Conservation (phyloP, 2,888 invertebrate genomes). For the Halocaridina rubra region DNA sequence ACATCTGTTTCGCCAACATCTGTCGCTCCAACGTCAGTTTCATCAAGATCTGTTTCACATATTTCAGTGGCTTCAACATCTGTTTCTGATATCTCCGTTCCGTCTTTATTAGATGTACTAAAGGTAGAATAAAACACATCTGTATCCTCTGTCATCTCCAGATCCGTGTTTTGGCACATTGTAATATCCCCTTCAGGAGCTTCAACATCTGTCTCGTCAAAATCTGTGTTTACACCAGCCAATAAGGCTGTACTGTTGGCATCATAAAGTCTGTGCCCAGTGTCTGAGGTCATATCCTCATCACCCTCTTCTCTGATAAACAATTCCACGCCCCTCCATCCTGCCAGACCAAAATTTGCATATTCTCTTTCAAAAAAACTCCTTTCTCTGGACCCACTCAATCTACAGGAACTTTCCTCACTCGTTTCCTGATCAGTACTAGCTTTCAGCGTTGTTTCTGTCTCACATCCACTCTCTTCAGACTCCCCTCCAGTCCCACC, state of each 20-base stretch:
- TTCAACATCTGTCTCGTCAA: too few relatives aligned
- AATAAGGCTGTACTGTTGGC: not conserved
- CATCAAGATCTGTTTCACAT: not conserved
- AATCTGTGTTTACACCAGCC: not conserved
- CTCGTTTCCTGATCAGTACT: not conserved
- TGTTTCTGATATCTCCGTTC: too few relatives aligned
- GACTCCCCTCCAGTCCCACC: not conserved
- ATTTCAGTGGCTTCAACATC: too few relatives aligned
- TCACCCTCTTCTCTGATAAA: conserved; percentile 16
- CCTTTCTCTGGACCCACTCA: not conserved
- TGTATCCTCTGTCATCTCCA: too few relatives aligned
- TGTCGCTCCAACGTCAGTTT: not conserved
- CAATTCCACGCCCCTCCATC: conserved; percentile 37
- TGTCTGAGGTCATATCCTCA: not conserved
- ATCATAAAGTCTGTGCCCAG: too few relatives aligned
- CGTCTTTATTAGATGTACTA: too few relatives aligned
- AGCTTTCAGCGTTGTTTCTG: conserved; percentile 4
- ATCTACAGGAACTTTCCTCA: not conserved
- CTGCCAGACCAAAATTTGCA: not conserved
- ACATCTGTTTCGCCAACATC: not conserved
- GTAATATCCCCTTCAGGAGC: not conserved
- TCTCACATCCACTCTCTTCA: not conserved
- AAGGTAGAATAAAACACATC: too few relatives aligned
- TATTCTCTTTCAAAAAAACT: not conserved
- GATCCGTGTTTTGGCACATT: too few relatives aligned